phyloP scores from a whole-genome alignment of 2,888 invertebrate species.

The Teleogryllus oceanicus region DNA sequence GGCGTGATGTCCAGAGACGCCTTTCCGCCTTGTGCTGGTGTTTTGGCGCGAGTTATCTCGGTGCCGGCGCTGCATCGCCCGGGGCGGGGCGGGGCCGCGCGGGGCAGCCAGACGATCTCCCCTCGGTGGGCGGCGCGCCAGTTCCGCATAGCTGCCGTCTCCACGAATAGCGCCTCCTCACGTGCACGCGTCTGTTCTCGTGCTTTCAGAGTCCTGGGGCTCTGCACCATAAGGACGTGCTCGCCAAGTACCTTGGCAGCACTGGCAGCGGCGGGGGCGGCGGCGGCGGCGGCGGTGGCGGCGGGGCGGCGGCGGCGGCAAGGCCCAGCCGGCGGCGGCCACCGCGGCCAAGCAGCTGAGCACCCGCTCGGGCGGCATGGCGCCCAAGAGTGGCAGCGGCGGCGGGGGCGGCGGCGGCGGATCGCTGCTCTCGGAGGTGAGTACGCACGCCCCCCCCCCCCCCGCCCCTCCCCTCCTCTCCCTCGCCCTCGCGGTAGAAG shows the following conservation, averaged over 20 bases:
- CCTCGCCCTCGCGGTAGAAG: too few relatives aligned
- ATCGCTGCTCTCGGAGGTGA: slow-evolving; percentile 29
- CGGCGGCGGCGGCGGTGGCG: slow-evolving; percentile 23
- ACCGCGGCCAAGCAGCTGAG: slow-evolving; percentile 32
- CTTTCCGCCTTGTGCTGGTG: too few relatives aligned
- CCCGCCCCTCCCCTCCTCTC: too few relatives aligned
- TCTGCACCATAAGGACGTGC: slow-evolving; percentile 37
- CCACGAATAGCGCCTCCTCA: background rate
- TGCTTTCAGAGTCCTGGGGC: slow-evolving; percentile 34
- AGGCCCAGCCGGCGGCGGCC: background rate
- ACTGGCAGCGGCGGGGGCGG: slow-evolving; percentile 30
- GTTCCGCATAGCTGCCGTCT: background rate
- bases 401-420: slow-evolving; percentile 9
- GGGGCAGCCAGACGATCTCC: background rate
- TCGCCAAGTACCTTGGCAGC: slow-evolving; percentile 34
- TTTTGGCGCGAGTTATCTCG: too few relatives aligned
- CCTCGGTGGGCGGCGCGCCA: background rate
- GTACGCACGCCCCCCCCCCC: background rate
- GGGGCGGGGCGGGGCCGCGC: background rate
- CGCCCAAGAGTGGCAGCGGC: slow-evolving; percentile 28
- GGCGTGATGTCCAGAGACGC: too few relatives aligned
- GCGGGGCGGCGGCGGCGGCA: background rate
- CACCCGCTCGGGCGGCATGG: slow-evolving; percentile 29
- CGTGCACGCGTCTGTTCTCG: background rate
- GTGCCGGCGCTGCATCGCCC: background rate